phyloP scores from a whole-genome alignment of 2,888 invertebrate species.

The Galeruca laticollis region DNA sequence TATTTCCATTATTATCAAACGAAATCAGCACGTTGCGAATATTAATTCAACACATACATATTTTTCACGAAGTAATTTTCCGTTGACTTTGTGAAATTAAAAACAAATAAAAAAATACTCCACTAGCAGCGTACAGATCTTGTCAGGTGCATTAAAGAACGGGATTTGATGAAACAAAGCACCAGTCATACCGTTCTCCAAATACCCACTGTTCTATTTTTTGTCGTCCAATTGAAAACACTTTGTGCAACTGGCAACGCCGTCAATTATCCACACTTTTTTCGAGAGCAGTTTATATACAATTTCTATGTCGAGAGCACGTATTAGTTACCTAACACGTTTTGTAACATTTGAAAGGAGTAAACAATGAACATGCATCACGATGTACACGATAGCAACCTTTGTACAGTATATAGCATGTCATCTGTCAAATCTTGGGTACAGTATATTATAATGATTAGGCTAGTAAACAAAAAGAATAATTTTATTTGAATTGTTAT shows the following conservation, averaged over 20 bases:
- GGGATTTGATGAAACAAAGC: not conserved
- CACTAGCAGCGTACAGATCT: slow-evolving; percentile 8
- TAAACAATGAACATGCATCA: not conserved
- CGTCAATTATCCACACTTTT: not conserved
- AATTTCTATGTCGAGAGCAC: not conserved
- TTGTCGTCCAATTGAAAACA: not conserved
- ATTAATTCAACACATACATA: no score
- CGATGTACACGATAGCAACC: slow-evolving; percentile 7
- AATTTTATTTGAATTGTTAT: no score
- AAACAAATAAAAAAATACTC: slow-evolving; percentile 27
- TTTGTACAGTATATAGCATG: not conserved
- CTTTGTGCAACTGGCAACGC: not conserved
- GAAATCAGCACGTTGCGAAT: no score
- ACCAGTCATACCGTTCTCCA: not conserved
- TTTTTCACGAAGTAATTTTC: not conserved
- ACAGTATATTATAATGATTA: no score
- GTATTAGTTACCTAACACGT: not conserved
- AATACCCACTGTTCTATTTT: not conserved
- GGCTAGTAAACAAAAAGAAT: no score
- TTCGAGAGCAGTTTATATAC: no score
- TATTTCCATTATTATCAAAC: no score
- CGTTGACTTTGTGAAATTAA: slow-evolving; percentile 19
- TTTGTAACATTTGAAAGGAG: slow-evolving; percentile 6
- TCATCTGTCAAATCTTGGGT: no score
- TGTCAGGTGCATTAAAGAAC: slow-evolving; percentile 21